Evolutionary conservation across 2,797 vertebrate species (phyloP).

Genomic region (Ficedula albicollis): DNA sequence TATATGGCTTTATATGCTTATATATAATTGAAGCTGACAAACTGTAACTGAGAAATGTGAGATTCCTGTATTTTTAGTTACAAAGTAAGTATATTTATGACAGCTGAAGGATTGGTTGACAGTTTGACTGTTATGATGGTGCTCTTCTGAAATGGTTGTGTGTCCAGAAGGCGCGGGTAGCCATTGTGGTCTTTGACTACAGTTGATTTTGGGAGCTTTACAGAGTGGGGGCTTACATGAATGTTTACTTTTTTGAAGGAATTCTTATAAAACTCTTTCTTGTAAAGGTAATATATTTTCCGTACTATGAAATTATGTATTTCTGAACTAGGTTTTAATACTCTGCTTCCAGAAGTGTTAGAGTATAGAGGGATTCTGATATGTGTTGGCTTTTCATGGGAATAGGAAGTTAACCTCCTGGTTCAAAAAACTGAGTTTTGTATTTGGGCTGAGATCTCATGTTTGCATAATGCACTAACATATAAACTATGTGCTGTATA

Average conservation of each 20-base stretch:
- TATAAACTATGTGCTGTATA: not conserved
- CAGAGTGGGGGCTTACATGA: slow-evolving; percentile 6
- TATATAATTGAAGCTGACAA: slow-evolving; percentile 2
- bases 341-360: slow-evolving; percentile 52
- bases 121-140: not conserved
- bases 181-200: slow-evolving; percentile 23
- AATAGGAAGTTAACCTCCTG: slow-evolving; percentile 38
- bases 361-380: slow-evolving; percentile 4
- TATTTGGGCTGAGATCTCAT: not conserved
- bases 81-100: slow-evolving; percentile 40
- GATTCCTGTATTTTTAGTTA: slow-evolving; percentile 54
- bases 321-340: slow-evolving; percentile 65
- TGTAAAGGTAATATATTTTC: slow-evolving; percentile 78
- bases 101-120: not conserved
- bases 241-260: slow-evolving; percentile 70
- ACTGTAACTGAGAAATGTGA: slow-evolving; percentile 9
- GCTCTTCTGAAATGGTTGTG: slow-evolving; percentile 21
- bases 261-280: slow-evolving; percentile 75
- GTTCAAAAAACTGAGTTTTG: slow-evolving; percentile 43
- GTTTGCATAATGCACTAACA: slow-evolving; percentile 1
- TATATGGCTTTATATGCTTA: slow-evolving; percentile 42
- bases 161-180: slow-evolving; percentile 52
- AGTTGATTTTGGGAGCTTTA: slow-evolving; percentile 5
- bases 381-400: slow-evolving; percentile 32
- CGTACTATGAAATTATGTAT: slow-evolving; percentile 60